phyloP scores from a whole-genome alignment of 2,113 vertebrate species.

The Lophura nycthemera region DNA sequence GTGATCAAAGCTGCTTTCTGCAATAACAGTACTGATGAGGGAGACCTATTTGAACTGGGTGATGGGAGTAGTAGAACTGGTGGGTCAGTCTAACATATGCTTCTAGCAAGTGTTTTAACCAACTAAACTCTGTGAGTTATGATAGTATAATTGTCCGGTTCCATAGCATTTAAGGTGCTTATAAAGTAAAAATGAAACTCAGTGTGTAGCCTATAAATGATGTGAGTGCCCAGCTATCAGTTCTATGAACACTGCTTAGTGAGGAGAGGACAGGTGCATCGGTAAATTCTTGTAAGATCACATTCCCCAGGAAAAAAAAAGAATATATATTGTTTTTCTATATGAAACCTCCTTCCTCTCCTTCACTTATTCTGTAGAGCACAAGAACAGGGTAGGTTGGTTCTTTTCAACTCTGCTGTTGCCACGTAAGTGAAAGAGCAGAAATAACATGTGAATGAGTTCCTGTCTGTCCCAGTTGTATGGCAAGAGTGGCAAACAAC shows the following conservation, averaged over 20 bases:
- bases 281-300: background rate
- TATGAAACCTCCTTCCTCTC: background rate
- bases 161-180: background rate
- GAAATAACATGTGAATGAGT: background rate
- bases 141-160: background rate
- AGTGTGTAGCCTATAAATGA: background rate
- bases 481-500: background rate
- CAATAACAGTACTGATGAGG: background rate
- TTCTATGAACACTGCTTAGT: background rate
- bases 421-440: background rate
- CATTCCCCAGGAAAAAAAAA: background rate
- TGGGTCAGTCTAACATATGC: background rate
- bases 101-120: background rate
- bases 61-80: background rate
- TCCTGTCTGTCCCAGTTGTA: background rate
- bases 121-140: background rate
- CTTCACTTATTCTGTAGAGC: background rate
- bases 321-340: background rate
- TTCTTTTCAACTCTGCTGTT: background rate
- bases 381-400: background rate
- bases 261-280: background rate
- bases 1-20: background rate
- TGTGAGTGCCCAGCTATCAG: background rate
- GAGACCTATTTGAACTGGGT: background rate
- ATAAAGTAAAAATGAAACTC: background rate